Conservation (phyloP, 2,888 invertebrate species). For the Dolomedes plantarius region DNA sequence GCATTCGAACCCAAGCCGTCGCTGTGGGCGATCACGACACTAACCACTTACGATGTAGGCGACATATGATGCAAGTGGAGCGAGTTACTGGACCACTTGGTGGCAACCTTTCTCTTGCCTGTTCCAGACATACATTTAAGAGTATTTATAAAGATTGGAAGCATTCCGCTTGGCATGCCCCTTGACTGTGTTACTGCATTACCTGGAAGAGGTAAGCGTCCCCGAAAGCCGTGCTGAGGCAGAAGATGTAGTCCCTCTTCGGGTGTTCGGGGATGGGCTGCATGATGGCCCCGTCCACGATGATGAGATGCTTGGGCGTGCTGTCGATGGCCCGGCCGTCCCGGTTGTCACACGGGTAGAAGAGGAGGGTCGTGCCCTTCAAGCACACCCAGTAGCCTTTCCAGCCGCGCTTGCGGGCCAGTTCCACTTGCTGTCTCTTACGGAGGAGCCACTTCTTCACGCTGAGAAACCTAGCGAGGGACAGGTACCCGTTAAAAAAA, state of each 20-base stretch:
- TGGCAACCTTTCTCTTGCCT: too few relatives aligned
- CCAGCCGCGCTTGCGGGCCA: conserved; percentile 97
- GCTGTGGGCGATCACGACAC: too few relatives aligned
- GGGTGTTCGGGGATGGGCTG: conserved; percentile 99
- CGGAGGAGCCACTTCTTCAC: conserved; percentile 98
- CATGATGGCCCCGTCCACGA: conserved; percentile 97
- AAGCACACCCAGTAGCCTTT: conserved; percentile 99
- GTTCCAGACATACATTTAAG: too few relatives aligned
- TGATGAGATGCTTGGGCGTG: conserved; percentile 95
- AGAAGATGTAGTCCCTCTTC: conserved; percentile 97
- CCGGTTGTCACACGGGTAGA: conserved; percentile 95
- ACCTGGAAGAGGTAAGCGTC: conserved; percentile 98
- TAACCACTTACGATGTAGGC: too few relatives aligned
- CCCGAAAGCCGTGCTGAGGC: conserved; percentile 97
- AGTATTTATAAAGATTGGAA: too few relatives aligned
- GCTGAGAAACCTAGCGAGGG: conserved; percentile 91
- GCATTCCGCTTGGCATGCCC: too few relatives aligned
- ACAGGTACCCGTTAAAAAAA: background rate
- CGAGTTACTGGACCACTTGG: too few relatives aligned
- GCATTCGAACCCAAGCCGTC: too few relatives aligned
- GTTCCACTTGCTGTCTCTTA: conserved; percentile 89
- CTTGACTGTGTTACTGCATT: too few relatives aligned
- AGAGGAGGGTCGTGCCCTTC: conserved; percentile 95
- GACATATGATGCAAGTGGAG: too few relatives aligned
- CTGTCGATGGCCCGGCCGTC: conserved; percentile 88